Evolutionary conservation across 2,113 vertebrate genomes (phyloP).

Genomic region (Nicator chloris): DNA sequence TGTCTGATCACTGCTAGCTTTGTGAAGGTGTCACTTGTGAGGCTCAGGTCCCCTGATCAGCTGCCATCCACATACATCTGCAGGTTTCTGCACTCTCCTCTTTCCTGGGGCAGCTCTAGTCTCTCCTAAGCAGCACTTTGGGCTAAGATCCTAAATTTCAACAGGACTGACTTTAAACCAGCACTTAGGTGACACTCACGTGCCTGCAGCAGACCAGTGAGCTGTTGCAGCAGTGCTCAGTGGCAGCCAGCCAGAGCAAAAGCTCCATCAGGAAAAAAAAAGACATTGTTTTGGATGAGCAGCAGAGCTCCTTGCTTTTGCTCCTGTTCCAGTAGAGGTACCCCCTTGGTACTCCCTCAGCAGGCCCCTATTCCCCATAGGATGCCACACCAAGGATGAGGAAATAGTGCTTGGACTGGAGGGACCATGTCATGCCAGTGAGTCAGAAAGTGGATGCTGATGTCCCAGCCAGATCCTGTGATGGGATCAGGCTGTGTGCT

Average conservation of each 20-base stretch:
- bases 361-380: rapidly evolving
- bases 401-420: neutral
- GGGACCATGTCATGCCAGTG: rapidly evolving
- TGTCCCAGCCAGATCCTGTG: neutral
- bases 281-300: neutral
- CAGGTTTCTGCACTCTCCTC: neutral
- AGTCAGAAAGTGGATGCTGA: neutral
- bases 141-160: neutral
- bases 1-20: neutral
- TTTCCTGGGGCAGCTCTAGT: neutral
- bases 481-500: neutral
- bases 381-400: neutral
- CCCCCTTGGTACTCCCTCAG: too few relatives aligned
- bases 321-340: neutral
- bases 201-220: neutral
- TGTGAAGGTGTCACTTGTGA: neutral
- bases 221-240: neutral
- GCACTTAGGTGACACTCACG: neutral
- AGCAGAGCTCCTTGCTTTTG: neutral
- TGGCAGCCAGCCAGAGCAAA: neutral
- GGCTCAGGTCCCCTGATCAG: neutral
- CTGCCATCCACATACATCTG: neutral
- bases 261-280: neutral
- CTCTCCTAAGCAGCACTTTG: neutral
- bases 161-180: neutral